Evolutionary conservation across 2,113 vertebrate species (phyloP).

Genomic region (Dasyurus viverrinus): DNA sequence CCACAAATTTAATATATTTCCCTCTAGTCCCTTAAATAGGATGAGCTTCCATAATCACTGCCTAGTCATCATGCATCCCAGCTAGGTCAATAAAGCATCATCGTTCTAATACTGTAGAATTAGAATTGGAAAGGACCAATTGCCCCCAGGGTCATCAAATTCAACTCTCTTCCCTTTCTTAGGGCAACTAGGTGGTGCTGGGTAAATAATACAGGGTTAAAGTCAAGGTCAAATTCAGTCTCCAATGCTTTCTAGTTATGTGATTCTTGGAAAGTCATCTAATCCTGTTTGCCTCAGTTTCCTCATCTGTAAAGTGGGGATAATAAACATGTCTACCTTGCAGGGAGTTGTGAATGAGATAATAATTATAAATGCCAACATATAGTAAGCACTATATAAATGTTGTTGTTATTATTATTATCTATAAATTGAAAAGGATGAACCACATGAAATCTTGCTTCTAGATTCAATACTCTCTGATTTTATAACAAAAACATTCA

Average conservation of each 20-base stretch:
- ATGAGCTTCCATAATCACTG: neutral
- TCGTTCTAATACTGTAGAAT: neutral
- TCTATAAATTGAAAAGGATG: neutral
- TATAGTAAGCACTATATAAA: neutral
- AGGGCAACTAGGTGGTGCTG: neutral
- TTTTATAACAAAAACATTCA: neutral
- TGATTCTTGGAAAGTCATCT: neutral
- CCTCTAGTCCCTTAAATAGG: neutral
- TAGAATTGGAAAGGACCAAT: neutral
- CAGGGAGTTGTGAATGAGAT: neutral
- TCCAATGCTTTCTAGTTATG: neutral
- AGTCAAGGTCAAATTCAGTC: neutral
- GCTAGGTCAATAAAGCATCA: neutral
- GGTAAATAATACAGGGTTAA: neutral
- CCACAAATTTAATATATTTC: neutral
- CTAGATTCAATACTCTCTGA: neutral
- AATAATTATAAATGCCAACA: neutral
- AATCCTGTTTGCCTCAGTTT: neutral
- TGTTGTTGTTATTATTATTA: neutral
- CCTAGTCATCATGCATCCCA: neutral
- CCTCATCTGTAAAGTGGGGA: neutral
- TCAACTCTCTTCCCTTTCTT: neutral
- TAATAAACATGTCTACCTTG: neutral
- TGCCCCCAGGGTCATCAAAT: neutral
- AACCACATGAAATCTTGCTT: neutral